phyloP scores from a whole-genome alignment of 2,888 invertebrate genomes.

The Sarcophaga subvicina region DNA sequence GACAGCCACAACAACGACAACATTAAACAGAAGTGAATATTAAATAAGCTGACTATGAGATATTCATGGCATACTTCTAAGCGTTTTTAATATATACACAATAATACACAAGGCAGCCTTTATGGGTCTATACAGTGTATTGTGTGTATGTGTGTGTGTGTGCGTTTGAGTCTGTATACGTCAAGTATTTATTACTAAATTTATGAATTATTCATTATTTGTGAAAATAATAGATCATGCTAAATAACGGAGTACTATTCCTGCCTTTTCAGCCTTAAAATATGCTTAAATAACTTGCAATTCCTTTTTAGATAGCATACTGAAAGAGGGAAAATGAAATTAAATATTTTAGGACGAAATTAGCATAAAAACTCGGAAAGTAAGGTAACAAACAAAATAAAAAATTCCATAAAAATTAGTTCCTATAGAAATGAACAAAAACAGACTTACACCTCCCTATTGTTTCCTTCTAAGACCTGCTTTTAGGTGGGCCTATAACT shows the following conservation, averaged over 20 bases:
- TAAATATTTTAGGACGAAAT: neutral
- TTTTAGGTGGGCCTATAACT: no score
- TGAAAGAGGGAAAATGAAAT: neutral
- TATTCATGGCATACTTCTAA: conserved; percentile 46
- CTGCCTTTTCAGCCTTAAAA: neutral
- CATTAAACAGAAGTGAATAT: conserved; percentile 55
- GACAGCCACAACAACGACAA: neutral
- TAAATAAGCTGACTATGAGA: conserved; percentile 53
- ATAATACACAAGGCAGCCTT: neutral
- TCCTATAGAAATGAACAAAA: no score
- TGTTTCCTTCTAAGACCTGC: no score
- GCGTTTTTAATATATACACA: neutral
- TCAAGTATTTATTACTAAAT: conserved; percentile 48
- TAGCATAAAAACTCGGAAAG: neutral
- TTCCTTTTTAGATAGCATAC: neutral
- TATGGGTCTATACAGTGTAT: neutral
- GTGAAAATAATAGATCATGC: conserved; percentile 58
- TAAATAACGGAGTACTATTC: conserved; percentile 21
- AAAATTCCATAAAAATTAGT: neutral
- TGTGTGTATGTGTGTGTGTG: neutral
- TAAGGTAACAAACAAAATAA: neutral
- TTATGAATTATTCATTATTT: conserved; percentile 63
- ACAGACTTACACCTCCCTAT: no score
- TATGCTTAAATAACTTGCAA: neutral
- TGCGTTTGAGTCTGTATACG: neutral